These are phyloP conservation scores for Agelastica alni DNA, from an alignment of 2,888 invertebrate species.

Conservation along the genomic window DNA sequence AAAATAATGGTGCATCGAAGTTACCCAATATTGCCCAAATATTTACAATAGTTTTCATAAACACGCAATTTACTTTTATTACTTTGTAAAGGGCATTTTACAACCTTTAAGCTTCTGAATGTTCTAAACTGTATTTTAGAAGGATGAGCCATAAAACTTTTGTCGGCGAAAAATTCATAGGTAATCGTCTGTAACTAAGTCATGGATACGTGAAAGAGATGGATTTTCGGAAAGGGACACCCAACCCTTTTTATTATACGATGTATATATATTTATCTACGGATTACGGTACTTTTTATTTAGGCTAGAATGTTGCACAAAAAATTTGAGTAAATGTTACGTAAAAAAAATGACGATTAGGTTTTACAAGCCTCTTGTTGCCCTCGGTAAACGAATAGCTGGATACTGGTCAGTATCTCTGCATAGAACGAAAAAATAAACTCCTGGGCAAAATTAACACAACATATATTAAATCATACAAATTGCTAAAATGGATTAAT, in stretches of 20 bases:
- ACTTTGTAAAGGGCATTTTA: constrained; percentile 35
- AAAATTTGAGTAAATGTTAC: constrained; percentile 24
- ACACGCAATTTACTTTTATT: constrained; percentile 35
- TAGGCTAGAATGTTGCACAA: constrained; percentile 27
- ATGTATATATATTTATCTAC: not conserved
- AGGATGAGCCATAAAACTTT: constrained; percentile 28
- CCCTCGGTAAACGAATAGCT: too few relatives aligned
- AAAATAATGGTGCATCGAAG: constrained; percentile 22
- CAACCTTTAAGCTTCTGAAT: constrained; percentile 31
- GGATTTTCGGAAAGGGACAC: not conserved
- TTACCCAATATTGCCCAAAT: constrained; percentile 37
- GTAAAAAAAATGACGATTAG: constrained; percentile 27
- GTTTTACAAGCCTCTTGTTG: constrained; percentile 2
- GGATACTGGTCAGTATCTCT: too few relatives aligned
- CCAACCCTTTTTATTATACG: not conserved
- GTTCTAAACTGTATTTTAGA: constrained; percentile 20
- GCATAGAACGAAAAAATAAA: too few relatives aligned
- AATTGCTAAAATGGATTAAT: too few relatives aligned
- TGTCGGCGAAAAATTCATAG: constrained; percentile 30
- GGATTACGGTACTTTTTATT: constrained; percentile 31
- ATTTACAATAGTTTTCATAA: constrained; percentile 34
- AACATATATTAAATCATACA: too few relatives aligned
- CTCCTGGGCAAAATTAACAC: too few relatives aligned
- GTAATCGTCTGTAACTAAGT: constrained; percentile 25
- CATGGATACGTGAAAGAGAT: constrained; percentile 5